Evolutionary conservation across 2,113 vertebrate species (phyloP).

Genomic region (Amazona vittata): DNA sequence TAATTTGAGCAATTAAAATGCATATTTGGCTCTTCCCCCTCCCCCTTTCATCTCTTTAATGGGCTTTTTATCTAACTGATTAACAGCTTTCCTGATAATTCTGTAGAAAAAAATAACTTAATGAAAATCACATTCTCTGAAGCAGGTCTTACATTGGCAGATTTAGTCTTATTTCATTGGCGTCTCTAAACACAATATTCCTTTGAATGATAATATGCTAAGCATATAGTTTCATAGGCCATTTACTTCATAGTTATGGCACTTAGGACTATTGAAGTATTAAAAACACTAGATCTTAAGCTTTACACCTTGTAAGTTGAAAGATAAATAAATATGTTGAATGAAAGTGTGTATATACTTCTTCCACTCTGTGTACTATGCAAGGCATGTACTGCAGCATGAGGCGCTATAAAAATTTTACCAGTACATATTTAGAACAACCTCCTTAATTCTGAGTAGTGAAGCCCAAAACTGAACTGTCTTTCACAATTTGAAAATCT

Average conservation of each 20-base stretch:
- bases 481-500: background rate
- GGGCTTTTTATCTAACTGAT: conserved; percentile 2
- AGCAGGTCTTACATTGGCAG: conserved; percentile 11
- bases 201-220: background rate
- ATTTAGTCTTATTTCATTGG: conserved; percentile 23
- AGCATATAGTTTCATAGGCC: conserved; percentile 1
- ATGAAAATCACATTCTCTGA: conserved; percentile 12
- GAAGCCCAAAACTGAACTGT: background rate
- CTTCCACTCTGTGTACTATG: background rate
- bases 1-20: conserved; percentile 42
- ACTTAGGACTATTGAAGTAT: conserved; percentile 31
- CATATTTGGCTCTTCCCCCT: background rate
- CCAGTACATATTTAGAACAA: background rate
- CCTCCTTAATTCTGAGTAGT: background rate
- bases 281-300: conserved; percentile 22
- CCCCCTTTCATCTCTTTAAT: background rate
- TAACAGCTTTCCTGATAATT: background rate
- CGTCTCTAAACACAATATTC: conserved; percentile 45
- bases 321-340: conserved; percentile 14
- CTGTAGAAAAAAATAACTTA: background rate
- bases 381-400: background rate
- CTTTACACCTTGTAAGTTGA: background rate
- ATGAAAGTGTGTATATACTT: background rate
- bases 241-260: conserved; percentile 62
- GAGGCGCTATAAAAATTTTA: background rate